Conservation (phyloP, 2,888 invertebrate species). For the Neuroscelio doddi region DNA sequence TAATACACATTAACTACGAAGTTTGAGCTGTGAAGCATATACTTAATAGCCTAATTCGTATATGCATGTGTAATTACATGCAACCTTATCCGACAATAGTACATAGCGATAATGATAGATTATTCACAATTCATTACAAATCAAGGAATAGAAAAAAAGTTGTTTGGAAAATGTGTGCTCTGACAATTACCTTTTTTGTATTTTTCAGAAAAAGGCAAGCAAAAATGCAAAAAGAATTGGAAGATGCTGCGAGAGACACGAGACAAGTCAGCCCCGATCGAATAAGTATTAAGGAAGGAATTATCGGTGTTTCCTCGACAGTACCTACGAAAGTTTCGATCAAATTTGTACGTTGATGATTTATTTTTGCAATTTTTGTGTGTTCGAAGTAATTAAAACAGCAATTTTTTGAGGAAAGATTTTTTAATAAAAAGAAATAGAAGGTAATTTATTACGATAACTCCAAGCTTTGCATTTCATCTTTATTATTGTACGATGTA, state of each 20-base stretch:
- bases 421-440: too few species aligned
- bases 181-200: conserved; percentile 44
- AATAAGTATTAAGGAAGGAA: conserved; percentile 73
- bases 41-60: conserved; percentile 7
- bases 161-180: background rate
- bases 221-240: conserved; percentile 90
- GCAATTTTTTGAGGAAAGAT: too few species aligned
- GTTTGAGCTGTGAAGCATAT: background rate
- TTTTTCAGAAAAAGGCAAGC: conserved; percentile 88
- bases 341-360: conserved; percentile 81
- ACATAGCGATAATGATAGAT: background rate
- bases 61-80: conserved; percentile 3
- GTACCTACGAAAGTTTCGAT: conserved; percentile 81
- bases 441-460: too few species aligned
- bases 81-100: conserved; percentile 3
- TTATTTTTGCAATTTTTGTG: background rate
- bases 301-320: conserved; percentile 66
- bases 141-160: too few species aligned
- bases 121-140: background rate
- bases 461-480: too few species aligned
- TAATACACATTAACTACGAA: background rate
- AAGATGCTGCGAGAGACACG: conserved; percentile 90
- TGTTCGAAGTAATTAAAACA: too few species aligned
- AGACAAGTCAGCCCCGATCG: conserved; percentile 74
- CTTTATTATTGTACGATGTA: too few species aligned